Percentiles rank a stretch among this genome's conserved stretches.
Conservation (phyloP, 1,140 invertebrate species). For the Lordiphosa stackelbergi region DNA sequence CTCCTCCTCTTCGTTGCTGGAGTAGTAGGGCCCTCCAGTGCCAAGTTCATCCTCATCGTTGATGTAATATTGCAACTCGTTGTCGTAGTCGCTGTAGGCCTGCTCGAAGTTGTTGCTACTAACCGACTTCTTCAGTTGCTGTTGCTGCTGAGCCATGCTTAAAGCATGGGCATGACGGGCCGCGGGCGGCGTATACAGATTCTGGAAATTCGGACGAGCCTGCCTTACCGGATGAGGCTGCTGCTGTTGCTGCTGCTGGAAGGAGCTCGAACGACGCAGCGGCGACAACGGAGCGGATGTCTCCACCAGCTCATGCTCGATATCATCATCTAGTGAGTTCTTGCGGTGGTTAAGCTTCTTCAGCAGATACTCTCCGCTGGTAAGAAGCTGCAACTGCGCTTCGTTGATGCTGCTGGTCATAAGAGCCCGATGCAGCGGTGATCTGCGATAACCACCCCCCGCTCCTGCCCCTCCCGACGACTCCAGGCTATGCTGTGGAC, state of each 20-base stretch:
- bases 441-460: constrained; percentile 54
- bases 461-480: constrained; percentile 17
- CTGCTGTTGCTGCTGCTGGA: constrained; percentile 58
- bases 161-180: constrained; percentile 57
- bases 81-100: constrained; percentile 71
- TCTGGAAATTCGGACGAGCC: constrained; percentile 71
- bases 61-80: constrained; percentile 75
- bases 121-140: constrained; percentile 68
- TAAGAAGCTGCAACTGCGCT: constrained; percentile 68
- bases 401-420: constrained; percentile 76
- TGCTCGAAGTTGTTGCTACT: constrained; percentile 76
- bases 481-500: constrained; percentile 70
- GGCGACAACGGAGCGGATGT: constrained; percentile 49
- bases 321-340: constrained; percentile 78
- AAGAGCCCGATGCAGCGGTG: constrained; percentile 60
- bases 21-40: constrained; percentile 64
- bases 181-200: constrained; percentile 70
- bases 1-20: constrained; percentile 62
- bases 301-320: constrained; percentile 20
- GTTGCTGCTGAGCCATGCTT: constrained; percentile 25
- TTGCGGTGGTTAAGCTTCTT: constrained; percentile 77
- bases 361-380: constrained; percentile 68
- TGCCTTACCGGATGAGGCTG: constrained; percentile 37
- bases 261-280: constrained; percentile 72
- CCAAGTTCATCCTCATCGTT: constrained; percentile 74